Evolutionary conservation across 2,797 vertebrate genomes (phyloP), one percentile per base, ranked within the genome.

Genomic region (Cottoperca gobio): DNA sequence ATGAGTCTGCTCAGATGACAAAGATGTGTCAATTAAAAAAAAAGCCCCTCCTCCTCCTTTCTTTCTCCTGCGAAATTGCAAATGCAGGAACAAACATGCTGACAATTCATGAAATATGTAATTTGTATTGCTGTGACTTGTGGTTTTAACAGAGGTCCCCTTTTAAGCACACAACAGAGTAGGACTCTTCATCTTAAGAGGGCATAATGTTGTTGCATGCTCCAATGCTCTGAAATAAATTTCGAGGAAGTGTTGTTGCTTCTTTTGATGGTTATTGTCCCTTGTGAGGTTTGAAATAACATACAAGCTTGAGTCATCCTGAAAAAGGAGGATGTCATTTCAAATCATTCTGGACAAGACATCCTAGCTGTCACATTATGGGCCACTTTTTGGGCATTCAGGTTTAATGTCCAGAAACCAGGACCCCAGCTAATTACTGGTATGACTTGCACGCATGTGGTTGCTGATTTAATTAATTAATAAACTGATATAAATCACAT

Each of bases 101-200:
- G 81, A 83, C 75, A 73, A 77, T 81, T 83, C 73, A 85, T 87
- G 46, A 90, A 89, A 87, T 80, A 86, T 88, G 84, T 71, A 63
- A 80, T 86, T 85, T 85, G 45, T 58, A 78, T 80, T 31, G 79
- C 86, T 70, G 26, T 62, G 67, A 71, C 64, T 59, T 73, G 63
- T 73, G 63, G 69, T 70, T 70, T 74, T 73, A 83, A 33, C 65
- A 76, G 69, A 76, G 78, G 84, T 86, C 73, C 68, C 78, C 59
- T 87, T 86, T 87, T 88, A 85, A 84, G 79, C 68, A 49, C 69
- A 62, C 81, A 82, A 83, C 82, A 55, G 82, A 90, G 81, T 62
- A n/a, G n/a, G n/a, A 66, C 87, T 91, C 69, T 37, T 86, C 81
- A 72, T 88, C 79, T 82, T 89, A 84, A 90, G 79, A 89, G 84